Evolutionary conservation across 1,140 invertebrate species (phyloP).

Genomic region (Anadara kagoshimensis): DNA sequence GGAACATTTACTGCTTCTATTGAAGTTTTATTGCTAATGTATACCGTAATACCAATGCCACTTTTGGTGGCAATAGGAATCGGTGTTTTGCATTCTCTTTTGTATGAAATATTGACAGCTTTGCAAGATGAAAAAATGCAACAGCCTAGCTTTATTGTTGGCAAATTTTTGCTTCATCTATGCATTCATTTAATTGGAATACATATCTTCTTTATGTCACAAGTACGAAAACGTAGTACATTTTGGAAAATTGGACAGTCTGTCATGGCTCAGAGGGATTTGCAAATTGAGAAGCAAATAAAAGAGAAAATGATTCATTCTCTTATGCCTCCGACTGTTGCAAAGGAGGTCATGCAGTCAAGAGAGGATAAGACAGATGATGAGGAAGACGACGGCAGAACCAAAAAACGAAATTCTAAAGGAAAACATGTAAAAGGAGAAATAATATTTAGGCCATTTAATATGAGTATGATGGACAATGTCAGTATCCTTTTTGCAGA

Average conservation of each 20-base stretch:
- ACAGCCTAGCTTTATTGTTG: slow-evolving; percentile 73
- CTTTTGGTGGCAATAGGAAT: slow-evolving; percentile 88
- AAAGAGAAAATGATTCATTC: slow-evolving; percentile 99
- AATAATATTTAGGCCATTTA: slow-evolving; percentile 75
- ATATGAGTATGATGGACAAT: slow-evolving; percentile 92
- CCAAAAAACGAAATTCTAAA: slow-evolving; percentile 48
- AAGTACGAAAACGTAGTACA: slow-evolving; percentile 88
- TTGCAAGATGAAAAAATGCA: slow-evolving; percentile 51
- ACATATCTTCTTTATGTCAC: slow-evolving; percentile 94
- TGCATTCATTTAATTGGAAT: slow-evolving; percentile 94
- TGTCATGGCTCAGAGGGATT: slow-evolving; percentile 86
- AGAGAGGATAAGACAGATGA: slow-evolving; percentile 57
- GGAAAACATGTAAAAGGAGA: slow-evolving; percentile 53
- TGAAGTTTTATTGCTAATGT: slow-evolving; percentile 91
- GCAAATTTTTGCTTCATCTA: slow-evolving; percentile 85
- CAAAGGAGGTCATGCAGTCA: slow-evolving; percentile 84
- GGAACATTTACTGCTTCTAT: slow-evolving; percentile 90
- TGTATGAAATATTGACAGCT: slow-evolving; percentile 82
- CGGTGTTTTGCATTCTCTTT: slow-evolving; percentile 85
- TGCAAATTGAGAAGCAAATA: slow-evolving; percentile 94
- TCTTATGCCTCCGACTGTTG: slow-evolving; percentile 95
- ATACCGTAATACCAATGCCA: slow-evolving; percentile 93
- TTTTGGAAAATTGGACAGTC: slow-evolving; percentile 98
- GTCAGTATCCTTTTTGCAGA: slow-evolving; percentile 96
- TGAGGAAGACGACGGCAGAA: slow-evolving; percentile 49